phyloP scores from a whole-genome alignment of 2,797 vertebrate genomes.

The Sitta carolinensis region DNA sequence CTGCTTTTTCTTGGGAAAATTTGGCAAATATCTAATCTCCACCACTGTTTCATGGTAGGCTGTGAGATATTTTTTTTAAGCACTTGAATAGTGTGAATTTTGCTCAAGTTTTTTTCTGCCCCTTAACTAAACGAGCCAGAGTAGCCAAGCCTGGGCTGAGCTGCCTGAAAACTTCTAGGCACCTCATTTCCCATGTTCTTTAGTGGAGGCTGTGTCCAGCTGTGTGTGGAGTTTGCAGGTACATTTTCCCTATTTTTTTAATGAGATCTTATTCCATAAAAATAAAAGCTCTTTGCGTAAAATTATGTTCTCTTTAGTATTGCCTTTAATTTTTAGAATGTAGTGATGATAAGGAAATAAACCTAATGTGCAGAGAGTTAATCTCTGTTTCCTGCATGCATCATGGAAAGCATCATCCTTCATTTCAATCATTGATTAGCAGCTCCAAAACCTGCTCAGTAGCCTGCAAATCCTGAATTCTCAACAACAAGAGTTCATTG shows the following conservation, averaged over 20 bases:
- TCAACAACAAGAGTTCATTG: not conserved
- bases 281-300: not conserved
- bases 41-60: not conserved
- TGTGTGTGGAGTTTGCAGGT: not conserved
- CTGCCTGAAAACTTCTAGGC: not conserved
- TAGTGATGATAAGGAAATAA: not conserved
- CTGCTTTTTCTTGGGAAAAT: not conserved
- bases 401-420: not conserved
- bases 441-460: not conserved
- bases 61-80: not conserved
- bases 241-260: not conserved
- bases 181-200: accelerated
- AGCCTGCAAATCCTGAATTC: not conserved
- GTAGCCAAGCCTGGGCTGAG: not conserved
- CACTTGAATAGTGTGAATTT: not conserved
- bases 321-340: not conserved
- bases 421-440: conserved; percentile 7
- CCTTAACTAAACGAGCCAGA: not conserved
- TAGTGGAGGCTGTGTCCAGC: not conserved
- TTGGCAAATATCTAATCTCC: not conserved
- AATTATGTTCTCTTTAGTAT: not conserved
- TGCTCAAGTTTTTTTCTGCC: not conserved
- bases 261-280: not conserved
- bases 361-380: not conserved
- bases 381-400: not conserved